Percentiles rank a stretch among this genome's conserved stretches.
phyloP scores from a whole-genome alignment of 2,888 invertebrate species.

The Agriotes lineatus region DNA sequence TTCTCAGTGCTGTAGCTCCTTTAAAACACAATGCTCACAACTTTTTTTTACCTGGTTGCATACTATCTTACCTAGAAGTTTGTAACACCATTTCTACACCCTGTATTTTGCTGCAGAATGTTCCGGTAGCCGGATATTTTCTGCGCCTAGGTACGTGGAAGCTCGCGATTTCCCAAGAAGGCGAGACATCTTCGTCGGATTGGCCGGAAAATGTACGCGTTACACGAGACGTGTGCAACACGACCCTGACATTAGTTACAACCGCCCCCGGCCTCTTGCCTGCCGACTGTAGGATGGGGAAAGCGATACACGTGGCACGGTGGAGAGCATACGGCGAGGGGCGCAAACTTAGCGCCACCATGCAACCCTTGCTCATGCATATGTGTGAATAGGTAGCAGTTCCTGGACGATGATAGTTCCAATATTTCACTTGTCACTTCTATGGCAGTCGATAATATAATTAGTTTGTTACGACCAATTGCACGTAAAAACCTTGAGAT shows the following conservation, averaged over 20 bases:
- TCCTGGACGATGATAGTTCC: too few relatives aligned
- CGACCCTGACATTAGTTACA: slow-evolving; percentile 1
- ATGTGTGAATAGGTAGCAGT: not conserved
- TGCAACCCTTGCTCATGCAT: slow-evolving; percentile 16
- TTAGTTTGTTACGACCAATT: too few relatives aligned
- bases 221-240: not conserved
- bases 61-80: too few relatives aligned
- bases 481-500: too few relatives aligned
- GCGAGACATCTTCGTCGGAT: not conserved
- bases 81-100: too few relatives aligned
- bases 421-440: too few relatives aligned
- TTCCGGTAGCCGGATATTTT: not conserved
- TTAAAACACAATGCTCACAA: too few relatives aligned
- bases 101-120: too few relatives aligned
- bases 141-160: not conserved
- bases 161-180: not conserved
- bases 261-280: slow-evolving; percentile 15
- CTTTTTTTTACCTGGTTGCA: too few relatives aligned
- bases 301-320: slow-evolving; percentile 20
- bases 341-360: not conserved
- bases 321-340: slow-evolving; percentile 19
- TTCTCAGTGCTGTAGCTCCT: too few relatives aligned
- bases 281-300: slow-evolving; percentile 11
- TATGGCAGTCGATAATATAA: too few relatives aligned
- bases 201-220: not conserved